A percentile compares a stretch with the other conserved stretches of the same genome.
Evolutionary conservation across 2,888 invertebrate species (phyloP).

Genomic region (Anagyrus pseudococci): DNA sequence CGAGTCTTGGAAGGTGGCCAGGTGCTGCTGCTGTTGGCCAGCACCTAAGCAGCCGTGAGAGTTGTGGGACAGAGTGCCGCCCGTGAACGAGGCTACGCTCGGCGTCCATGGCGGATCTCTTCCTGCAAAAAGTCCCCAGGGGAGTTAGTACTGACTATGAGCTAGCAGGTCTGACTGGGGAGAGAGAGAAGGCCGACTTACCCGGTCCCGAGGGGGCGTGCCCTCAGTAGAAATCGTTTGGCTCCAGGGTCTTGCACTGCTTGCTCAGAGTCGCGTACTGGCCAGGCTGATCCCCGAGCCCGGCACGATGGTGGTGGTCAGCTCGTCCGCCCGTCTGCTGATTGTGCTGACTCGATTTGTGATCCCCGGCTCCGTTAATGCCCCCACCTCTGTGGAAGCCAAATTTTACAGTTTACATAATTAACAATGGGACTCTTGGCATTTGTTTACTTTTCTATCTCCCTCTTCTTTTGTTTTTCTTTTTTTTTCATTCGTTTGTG

Average conservation of each 20-base stretch:
- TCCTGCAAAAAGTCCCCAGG: conserved; percentile 44
- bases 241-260: conserved; percentile 94
- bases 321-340: conserved; percentile 64
- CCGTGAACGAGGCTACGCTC: conserved; percentile 59
- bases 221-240: conserved; percentile 94
- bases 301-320: conserved; percentile 62
- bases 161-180: neutral
- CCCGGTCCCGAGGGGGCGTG: conserved; percentile 67
- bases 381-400: conserved; percentile 62
- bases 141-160: neutral
- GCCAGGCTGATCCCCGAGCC: conserved; percentile 64
- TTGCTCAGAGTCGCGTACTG: conserved; percentile 96
- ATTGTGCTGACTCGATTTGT: conserved; percentile 63
- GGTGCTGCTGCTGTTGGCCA: conserved; percentile 50
- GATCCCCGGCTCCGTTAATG: conserved; percentile 58
- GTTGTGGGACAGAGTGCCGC: conserved; percentile 59
- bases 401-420: conserved; percentile 29
- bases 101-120: conserved; percentile 61
- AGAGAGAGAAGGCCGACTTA: conserved; percentile 43
- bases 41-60: conserved; percentile 49
- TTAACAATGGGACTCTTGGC: conserved; percentile 14
- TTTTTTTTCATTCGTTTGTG: neutral
- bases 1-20: conserved; percentile 59
- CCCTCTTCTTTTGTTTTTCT: no score
- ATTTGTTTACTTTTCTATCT: neutral